A percentile compares a stretch with the other conserved stretches of the same genome.
phyloP scores from a whole-genome alignment of 2,113 vertebrate genomes.

The Oryzias curvinotus region DNA sequence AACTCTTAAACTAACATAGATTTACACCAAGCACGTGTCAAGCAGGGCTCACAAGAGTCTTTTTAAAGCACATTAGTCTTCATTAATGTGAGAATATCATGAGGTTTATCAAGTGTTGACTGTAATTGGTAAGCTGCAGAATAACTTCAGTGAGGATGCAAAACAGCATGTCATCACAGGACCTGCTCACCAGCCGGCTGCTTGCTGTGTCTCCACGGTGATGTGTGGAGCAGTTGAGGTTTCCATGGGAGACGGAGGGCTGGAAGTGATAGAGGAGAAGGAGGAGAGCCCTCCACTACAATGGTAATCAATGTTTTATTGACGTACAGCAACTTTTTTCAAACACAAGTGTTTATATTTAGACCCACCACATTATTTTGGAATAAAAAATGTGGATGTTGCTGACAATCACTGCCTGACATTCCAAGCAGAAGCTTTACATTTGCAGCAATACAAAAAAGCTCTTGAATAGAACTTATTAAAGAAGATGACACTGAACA shows the following conservation, averaged over 20 bases:
- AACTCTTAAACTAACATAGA: neutral
- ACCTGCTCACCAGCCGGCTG: slow-evolving; percentile 21
- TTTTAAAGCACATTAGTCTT: neutral
- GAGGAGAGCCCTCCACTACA: slow-evolving; percentile 32
- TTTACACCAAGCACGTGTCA: neutral
- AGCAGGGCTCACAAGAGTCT: neutral
- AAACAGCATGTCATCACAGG: slow-evolving; percentile 21
- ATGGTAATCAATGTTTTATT: no score
- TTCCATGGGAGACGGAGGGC: slow-evolving; percentile 62
- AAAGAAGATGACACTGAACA: no score
- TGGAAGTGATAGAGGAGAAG: slow-evolving; percentile 54
- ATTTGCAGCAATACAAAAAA: no score
- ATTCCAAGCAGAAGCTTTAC: no score
- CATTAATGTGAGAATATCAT: slow-evolving; percentile 7
- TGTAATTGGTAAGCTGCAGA: slow-evolving; percentile 18
- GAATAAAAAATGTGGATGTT: no score
- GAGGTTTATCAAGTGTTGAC: neutral
- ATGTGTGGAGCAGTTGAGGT: slow-evolving; percentile 54
- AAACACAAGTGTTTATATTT: no score
- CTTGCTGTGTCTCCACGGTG: slow-evolving; percentile 62
- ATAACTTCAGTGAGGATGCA: slow-evolving; percentile 19
- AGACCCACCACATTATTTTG: no score
- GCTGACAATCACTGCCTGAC: no score
- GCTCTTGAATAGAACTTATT: no score
- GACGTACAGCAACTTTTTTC: no score